phyloP scores from a whole-genome alignment of 2,113 vertebrate species.

The Loxodonta africana region DNA sequence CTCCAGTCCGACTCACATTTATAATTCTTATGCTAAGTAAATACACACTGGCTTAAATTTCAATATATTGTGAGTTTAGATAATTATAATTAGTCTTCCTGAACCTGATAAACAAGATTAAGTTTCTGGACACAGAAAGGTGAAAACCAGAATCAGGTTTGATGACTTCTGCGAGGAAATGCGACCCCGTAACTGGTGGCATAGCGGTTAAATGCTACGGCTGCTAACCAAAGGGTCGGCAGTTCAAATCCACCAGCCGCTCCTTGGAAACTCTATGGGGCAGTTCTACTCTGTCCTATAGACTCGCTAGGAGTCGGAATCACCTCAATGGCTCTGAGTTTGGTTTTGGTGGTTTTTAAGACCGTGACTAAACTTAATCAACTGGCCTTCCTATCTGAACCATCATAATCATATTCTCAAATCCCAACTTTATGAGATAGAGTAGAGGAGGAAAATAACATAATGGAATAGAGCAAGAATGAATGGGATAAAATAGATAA shows the following conservation, averaged over 20 bases:
- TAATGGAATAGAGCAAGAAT: not conserved
- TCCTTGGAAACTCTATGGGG: too few relatives aligned
- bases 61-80: not conserved
- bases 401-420: not conserved
- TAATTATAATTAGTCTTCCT: constrained; percentile 45
- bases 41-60: constrained; percentile 48
- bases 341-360: too few relatives aligned
- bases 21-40: constrained; percentile 31
- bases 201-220: too few relatives aligned
- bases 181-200: not conserved
- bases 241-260: too few relatives aligned
- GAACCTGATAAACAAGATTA: constrained; percentile 35
- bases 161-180: constrained; percentile 33
- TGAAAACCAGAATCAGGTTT: constrained; percentile 47
- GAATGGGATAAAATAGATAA: not conserved
- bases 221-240: too few relatives aligned
- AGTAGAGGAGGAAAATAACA: not conserved
- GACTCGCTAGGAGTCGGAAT: too few relatives aligned
- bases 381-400: not conserved
- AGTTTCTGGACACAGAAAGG: not conserved
- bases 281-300: too few relatives aligned
- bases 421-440: not conserved
- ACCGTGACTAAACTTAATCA: constrained; percentile 40
- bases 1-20: not conserved
- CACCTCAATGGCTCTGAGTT: too few relatives aligned